Percentiles rank a stretch among this genome's conserved stretches.
These are phyloP conservation scores for Petrocephalus sullivani DNA, from an alignment of 2,797 vertebrate species.

Conservation along the genomic window DNA sequence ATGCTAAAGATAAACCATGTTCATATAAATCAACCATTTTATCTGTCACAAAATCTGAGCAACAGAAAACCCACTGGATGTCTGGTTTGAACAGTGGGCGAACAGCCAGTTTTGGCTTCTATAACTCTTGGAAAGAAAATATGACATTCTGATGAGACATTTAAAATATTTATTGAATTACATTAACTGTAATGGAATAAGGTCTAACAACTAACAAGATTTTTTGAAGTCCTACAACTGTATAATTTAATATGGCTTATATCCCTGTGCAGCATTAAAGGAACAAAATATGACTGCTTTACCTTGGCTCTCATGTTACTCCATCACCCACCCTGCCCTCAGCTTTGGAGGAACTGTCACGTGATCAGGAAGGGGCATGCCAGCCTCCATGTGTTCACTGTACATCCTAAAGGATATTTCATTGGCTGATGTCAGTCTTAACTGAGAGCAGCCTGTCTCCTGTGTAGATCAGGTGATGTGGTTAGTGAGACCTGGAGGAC, in stretches of 20 bases:
- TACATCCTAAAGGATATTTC: not conserved
- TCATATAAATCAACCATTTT: not conserved
- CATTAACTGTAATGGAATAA: not conserved
- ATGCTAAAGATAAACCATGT: not conserved
- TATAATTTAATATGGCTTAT: not conserved
- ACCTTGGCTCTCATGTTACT: not conserved
- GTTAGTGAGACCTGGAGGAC: not conserved
- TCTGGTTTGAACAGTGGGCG: not conserved
- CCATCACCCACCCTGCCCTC: not conserved
- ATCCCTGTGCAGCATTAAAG: not conserved
- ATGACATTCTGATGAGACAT: not conserved
- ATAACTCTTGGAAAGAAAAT: not conserved
- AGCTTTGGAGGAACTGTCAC: not conserved
- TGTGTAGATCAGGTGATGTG: not conserved
- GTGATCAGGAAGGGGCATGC: not conserved
- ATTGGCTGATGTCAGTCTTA: not conserved
- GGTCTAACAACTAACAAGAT: not conserved
- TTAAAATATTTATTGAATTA: not conserved
- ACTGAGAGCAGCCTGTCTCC: not conserved
- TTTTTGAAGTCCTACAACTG: not conserved
- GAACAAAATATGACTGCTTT: not conserved
- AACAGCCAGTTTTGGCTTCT: not conserved
- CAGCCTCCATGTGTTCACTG: not conserved
- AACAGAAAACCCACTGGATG: not conserved
- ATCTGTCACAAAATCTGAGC: not conserved